Percentiles rank a stretch among this genome's conserved stretches.
Evolutionary conservation across 2,113 vertebrate species (phyloP).

Genomic region (Atrichornis clamosus): DNA sequence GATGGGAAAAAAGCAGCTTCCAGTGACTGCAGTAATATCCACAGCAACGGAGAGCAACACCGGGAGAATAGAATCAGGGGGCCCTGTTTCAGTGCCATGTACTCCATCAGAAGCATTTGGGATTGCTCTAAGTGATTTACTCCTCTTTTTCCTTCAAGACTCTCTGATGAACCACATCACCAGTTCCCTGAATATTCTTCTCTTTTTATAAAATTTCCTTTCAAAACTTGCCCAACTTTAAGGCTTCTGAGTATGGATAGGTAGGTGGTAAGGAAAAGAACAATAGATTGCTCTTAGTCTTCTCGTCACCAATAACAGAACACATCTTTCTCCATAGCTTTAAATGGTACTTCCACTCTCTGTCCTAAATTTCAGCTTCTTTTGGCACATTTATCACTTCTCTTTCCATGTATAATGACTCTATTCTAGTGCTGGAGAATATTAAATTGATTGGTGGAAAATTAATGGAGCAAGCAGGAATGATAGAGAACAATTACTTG

Average conservation of each 20-base stretch:
- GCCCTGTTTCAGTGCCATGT: background rate
- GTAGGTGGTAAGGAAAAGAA: background rate
- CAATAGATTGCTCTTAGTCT: background rate
- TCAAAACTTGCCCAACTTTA: background rate
- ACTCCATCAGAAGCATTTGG: background rate
- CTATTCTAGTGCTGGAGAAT: background rate
- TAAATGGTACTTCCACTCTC: background rate
- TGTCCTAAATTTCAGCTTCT: background rate
- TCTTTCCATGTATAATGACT: background rate
- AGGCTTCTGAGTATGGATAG: background rate
- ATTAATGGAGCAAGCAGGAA: constrained; percentile 2
- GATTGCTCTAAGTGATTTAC: background rate
- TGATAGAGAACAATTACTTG: background rate
- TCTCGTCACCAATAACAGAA: background rate
- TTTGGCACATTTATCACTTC: background rate
- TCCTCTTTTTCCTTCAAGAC: background rate
- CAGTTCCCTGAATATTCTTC: background rate
- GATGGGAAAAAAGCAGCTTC: background rate
- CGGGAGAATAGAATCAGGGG: background rate
- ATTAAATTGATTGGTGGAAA: constrained; percentile 3
- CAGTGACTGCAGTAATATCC: background rate
- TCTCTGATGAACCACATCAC: background rate
- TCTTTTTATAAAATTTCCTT: background rate
- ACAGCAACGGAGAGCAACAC: background rate
- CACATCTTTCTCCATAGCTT: background rate